A percentile compares a stretch with the other conserved stretches of the same genome.
These are phyloP conservation scores for Halcyon senegalensis DNA, from an alignment of 2,113 vertebrate genomes.

Conservation along the genomic window DNA sequence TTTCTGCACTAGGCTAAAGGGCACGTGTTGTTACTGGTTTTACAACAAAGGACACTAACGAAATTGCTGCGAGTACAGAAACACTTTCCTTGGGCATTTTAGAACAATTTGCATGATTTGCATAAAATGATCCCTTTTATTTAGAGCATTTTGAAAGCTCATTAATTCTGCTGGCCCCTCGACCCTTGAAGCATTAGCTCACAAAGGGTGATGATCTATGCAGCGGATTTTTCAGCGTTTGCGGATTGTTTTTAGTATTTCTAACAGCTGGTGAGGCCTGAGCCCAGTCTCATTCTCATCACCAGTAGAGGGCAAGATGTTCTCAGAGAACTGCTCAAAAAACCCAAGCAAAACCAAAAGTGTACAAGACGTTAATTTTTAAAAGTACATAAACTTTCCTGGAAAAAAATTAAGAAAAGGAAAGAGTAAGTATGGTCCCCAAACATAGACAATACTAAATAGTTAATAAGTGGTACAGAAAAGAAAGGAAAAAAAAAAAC, in stretches of 20 bases:
- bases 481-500: neutral
- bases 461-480: neutral
- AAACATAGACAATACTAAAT: neutral
- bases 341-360: neutral
- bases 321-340: neutral
- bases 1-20: neutral
- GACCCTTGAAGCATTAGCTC: neutral
- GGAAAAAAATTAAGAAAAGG: neutral
- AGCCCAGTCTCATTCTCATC: neutral
- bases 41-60: neutral
- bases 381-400: neutral
- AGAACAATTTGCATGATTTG: neutral
- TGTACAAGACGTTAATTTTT: accelerated
- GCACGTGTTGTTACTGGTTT: neutral
- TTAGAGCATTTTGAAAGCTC: neutral
- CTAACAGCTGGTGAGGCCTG: neutral
- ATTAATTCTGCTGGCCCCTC: neutral
- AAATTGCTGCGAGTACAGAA: neutral
- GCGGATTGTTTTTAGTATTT: neutral
- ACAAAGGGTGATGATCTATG: neutral
- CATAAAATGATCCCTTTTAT: neutral
- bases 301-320: conserved; percentile 36
- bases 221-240: neutral
- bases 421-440: neutral
- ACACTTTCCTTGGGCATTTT: neutral